Percentiles rank a stretch among this genome's conserved stretches.
Conservation (phyloP, 2,113 vertebrate species). For the Solea solea region DNA sequence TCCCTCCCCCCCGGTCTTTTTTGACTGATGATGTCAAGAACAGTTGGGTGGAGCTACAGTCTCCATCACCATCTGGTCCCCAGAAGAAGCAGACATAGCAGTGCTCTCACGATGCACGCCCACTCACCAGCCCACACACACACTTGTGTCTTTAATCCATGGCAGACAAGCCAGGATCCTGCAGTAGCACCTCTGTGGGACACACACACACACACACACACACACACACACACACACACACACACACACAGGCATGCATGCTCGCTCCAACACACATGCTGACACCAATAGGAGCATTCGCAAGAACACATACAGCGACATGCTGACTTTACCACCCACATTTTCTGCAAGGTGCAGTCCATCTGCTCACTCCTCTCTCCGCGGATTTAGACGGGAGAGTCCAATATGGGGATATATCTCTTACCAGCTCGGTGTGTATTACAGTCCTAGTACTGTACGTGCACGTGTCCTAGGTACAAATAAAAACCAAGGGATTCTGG, state of each 20-base stretch:
- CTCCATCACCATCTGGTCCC: constrained; percentile 72
- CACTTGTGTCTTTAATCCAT: constrained; percentile 17
- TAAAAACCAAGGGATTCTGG: constrained; percentile 11
- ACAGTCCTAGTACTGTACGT: constrained; percentile 2
- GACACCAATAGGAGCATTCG: constrained; percentile 55
- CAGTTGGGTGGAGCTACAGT: constrained; percentile 40
- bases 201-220: constrained; percentile 23
- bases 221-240: constrained; percentile 29
- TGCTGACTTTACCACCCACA: constrained; percentile 63
- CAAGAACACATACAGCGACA: constrained; percentile 51
- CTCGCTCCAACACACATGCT: constrained; percentile 58
- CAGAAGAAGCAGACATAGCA: constrained; percentile 57
- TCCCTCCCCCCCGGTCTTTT: background rate
- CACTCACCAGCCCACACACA: constrained; percentile 45
- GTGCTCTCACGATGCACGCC: constrained; percentile 52
- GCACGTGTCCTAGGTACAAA: constrained; percentile 11
- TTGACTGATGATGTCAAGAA: constrained; percentile 51
- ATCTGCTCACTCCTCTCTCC: constrained; percentile 68
- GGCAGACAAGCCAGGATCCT: constrained; percentile 62
- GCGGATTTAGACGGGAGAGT: constrained; percentile 43
- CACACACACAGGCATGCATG: constrained; percentile 26
- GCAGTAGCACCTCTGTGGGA: constrained; percentile 40
- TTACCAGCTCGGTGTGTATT: constrained; percentile 26
- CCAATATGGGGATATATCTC: constrained; percentile 39
- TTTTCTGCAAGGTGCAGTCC: constrained; percentile 63